These are phyloP conservation scores for Thunnus maccoyii DNA, from an alignment of 2,113 vertebrate genomes.

Conservation along the genomic window DNA sequence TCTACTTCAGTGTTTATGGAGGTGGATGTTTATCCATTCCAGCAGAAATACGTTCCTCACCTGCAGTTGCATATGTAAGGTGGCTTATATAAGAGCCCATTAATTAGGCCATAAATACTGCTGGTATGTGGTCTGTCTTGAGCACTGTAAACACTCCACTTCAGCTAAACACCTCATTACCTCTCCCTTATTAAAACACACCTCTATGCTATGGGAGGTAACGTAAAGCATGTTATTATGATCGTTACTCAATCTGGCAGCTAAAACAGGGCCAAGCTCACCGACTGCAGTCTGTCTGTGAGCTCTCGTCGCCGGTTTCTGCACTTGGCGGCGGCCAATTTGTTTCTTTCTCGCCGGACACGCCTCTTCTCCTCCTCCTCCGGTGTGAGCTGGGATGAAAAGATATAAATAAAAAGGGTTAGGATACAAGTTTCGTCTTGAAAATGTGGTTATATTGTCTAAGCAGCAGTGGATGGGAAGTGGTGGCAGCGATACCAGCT, in stretches of 20 bases:
- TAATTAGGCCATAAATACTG: conserved; percentile 46
- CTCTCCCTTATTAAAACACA: conserved; percentile 37
- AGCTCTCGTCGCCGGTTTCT: conserved; percentile 94
- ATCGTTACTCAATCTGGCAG: conserved; percentile 50
- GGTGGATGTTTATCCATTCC: conserved; percentile 24
- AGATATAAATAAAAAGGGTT: background rate
- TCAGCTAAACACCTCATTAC: conserved; percentile 42
- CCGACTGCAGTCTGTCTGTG: conserved; percentile 94
- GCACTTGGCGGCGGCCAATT: conserved; percentile 95
- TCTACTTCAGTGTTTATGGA: conserved; percentile 15
- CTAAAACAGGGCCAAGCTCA: conserved; percentile 80
- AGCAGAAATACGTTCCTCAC: conserved; percentile 25
- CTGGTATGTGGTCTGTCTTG: conserved; percentile 32
- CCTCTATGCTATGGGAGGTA: conserved; percentile 14
- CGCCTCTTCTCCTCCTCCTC: conserved; percentile 96
- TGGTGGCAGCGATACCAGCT: background rate
- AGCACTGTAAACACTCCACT: conserved; percentile 33
- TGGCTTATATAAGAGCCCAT: conserved; percentile 30
- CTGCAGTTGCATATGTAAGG: conserved; percentile 19
- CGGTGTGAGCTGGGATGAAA: conserved; percentile 87
- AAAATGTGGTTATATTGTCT: conserved; percentile 22
- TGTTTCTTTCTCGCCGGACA: conserved; percentile 93
- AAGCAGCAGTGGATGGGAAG: background rate
- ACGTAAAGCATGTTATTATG: conserved; percentile 38
- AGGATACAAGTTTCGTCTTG: conserved; percentile 13